Evolutionary conservation across 2,888 invertebrate genomes (phyloP), one percentile per base, ranked within the genome.

Genomic region (Drosophila greeni): DNA sequence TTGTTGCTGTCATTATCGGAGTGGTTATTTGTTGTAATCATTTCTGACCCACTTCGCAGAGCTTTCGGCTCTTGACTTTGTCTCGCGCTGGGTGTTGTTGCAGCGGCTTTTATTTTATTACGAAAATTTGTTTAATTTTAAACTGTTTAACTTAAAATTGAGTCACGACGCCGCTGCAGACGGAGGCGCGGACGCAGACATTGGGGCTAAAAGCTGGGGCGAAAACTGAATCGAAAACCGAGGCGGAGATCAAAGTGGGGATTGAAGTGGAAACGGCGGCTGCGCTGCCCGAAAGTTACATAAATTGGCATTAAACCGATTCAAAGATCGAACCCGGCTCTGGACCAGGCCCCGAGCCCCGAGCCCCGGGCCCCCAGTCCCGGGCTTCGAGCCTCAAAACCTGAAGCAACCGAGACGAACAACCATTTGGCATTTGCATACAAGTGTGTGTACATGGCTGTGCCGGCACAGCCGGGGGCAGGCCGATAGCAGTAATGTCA

Each of bases 271-370:
- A 29, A 70, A 36, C 43, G 7, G 33, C 40, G 73, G 59, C 29
- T 23, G 82, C 70, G 68, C 82, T 61, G 79, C 72, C 72, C 66
- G 64, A 66, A 71, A 84, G 84, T 81, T 81, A 81, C 81, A 81
- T 81, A 81, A 81, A 81, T 82, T 82, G 80, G 81, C 80, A 81
- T 73, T 84, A 79, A 81, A 84, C 65, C 84, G 74, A 78, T 75
- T 73, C 69, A 60, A 64, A 79, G 74, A 79, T 76, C 78, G 68
- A 82, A 72, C 31, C 29, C 43, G 16, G 26, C 43, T 43, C 43
- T 56, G 73, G 75, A n/a, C 40, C 20, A 14, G 20, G 34, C 9
- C 14, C 14, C 20, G 20, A 39, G 34, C 9, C 14, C 14, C 29
- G n/a, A 33, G 4, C 14, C 14, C 40, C 14, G 11, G 2, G 33